Evolutionary conservation across 2,888 invertebrate genomes (phyloP).

Genomic region (Drosophila tripunctata): DNA sequence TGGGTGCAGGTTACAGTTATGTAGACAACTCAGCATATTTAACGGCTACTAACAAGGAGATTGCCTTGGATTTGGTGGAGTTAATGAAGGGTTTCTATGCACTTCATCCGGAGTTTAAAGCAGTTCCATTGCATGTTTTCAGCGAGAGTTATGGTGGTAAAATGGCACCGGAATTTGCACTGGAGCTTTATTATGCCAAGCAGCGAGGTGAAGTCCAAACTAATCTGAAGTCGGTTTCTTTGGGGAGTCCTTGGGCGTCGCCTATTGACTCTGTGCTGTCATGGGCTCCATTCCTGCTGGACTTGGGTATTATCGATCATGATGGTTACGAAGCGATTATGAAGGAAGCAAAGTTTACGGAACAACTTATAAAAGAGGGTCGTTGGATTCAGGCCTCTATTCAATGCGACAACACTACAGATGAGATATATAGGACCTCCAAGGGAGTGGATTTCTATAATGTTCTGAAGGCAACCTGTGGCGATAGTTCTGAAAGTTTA

Average conservation of each 20-base stretch:
- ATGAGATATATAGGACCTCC: no score
- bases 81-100: conserved; percentile 89
- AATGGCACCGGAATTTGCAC: conserved; percentile 94
- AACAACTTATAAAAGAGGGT: conserved; percentile 86
- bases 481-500: conserved; percentile 40
- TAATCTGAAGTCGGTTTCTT: conserved; percentile 90
- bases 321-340: conserved; percentile 87
- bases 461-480: conserved; percentile 85
- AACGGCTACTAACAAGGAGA: conserved; percentile 87
- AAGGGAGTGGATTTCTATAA: conserved; percentile 92
- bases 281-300: conserved; percentile 92
- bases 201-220: conserved; percentile 86
- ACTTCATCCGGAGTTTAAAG: conserved; percentile 88
- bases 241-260: conserved; percentile 96
- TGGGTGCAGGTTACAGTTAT: conserved; percentile 94
- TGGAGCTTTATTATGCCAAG: conserved; percentile 86
- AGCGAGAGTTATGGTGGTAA: conserved; percentile 97
- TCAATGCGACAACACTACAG: conserved; percentile 88
- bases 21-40: conserved; percentile 86
- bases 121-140: conserved; percentile 92
- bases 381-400: conserved; percentile 87
- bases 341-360: conserved; percentile 86
- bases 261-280: conserved; percentile 93
- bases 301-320: conserved; percentile 89
- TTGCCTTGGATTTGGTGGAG: conserved; percentile 90